phyloP scores from a whole-genome alignment of 2,113 vertebrate species.

The Eulemur macaco region DNA sequence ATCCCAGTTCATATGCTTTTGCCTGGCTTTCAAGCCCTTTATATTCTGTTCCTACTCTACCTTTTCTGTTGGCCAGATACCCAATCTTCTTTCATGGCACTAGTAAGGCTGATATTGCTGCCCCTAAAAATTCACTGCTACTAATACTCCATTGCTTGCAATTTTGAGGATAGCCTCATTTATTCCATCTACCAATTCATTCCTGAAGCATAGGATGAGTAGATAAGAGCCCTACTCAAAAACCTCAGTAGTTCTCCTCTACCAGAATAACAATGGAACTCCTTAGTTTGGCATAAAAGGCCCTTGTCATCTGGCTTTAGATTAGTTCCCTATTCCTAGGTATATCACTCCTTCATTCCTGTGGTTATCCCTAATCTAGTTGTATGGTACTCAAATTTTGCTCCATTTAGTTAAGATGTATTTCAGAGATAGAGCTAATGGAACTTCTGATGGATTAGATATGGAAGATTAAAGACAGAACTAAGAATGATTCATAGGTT shows the following conservation, averaged over 20 bases:
- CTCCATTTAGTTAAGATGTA: neutral
- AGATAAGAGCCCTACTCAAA: neutral
- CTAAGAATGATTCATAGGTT: neutral
- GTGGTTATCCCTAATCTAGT: neutral
- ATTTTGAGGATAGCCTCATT: constrained; percentile 42
- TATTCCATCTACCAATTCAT: neutral
- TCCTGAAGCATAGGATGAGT: neutral
- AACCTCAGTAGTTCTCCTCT: neutral
- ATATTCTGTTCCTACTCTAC: neutral
- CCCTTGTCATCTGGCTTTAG: constrained; percentile 4
- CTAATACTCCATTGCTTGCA: neutral
- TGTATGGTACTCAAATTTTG: constrained; percentile 13
- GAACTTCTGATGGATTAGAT: constrained; percentile 22
- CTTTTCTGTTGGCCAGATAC: neutral
- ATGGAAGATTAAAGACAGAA: neutral
- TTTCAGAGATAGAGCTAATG: neutral
- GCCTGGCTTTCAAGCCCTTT: constrained; percentile 34
- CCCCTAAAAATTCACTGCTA: constrained; percentile 37
- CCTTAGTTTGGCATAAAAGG: constrained; percentile 30
- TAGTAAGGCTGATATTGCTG: constrained; percentile 48
- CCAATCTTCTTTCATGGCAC: neutral
- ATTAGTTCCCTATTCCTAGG: constrained; percentile 16
- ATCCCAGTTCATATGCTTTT: neutral
- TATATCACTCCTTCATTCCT: neutral
- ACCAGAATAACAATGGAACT: neutral